Evolutionary conservation across 2,113 vertebrate genomes (phyloP).

Genomic region (Xenopus tropicalis): UCB_Xtro_10.0 CM004445.2:80908501-80909000

Average conservation of each 20-base stretch:
- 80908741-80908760: conserved; percentile 5
- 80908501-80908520: background rate
- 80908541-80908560: conserved; percentile 4
- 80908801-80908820: background rate
- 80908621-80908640: conserved; percentile 21
- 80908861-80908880: no score
- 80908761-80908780: background rate
- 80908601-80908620: conserved; percentile 28
- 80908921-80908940: no score
- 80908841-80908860: no score
- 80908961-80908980: no score
- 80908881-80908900: no score
- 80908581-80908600: conserved; percentile 39
- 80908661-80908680: conserved; percentile 32
- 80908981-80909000: no score
- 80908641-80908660: conserved; percentile 31
- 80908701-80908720: conserved; percentile 27
- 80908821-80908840: no score
- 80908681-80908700: conserved; percentile 34
- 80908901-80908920: no score
- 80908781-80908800: background rate
- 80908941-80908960: no score
- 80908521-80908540: background rate
- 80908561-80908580: conserved; percentile 21
- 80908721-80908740: conserved; percentile 29